Evolutionary conservation across 1,140 invertebrate species (phyloP).

Genomic region (Bradynema listronoti): DNA sequence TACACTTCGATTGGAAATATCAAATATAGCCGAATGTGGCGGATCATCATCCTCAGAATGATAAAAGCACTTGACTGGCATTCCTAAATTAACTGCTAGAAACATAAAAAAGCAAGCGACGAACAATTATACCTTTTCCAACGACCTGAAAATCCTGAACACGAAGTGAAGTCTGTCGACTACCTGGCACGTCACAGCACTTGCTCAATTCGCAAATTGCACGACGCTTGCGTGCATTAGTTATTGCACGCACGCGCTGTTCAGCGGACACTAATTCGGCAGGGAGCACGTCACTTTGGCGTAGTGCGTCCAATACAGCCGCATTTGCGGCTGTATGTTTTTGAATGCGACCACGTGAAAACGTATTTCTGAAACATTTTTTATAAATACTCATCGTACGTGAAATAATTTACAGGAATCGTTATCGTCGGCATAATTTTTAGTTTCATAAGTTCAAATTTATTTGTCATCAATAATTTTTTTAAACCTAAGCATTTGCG

Average conservation of each 20-base stretch:
- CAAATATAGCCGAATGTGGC: slow-evolving; percentile 30
- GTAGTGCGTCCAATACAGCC: too few species aligned
- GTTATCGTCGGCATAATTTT: too few species aligned
- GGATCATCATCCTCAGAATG: slow-evolving; percentile 25
- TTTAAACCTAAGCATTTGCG: too few species aligned
- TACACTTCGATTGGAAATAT: slow-evolving; percentile 13
- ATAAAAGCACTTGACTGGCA: slow-evolving; percentile 39
- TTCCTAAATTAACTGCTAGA: slow-evolving; percentile 19
- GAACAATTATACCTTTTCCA: too few species aligned
- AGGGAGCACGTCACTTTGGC: not conserved
- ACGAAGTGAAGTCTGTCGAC: not conserved
- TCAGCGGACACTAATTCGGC: not conserved
- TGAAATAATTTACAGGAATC: too few species aligned
- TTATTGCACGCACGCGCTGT: not conserved
- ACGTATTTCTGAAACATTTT: slow-evolving; percentile 22
- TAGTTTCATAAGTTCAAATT: too few species aligned
- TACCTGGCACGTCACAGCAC: not conserved
- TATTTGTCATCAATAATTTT: too few species aligned
- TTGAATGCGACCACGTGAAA: slow-evolving; percentile 18
- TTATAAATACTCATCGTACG: slow-evolving; percentile 11
- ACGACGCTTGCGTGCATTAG: not conserved
- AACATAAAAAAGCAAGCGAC: too few species aligned
- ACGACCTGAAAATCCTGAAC: too few species aligned
- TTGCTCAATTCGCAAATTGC: not conserved
- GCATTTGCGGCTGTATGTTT: slow-evolving; percentile 17